phyloP scores from a whole-genome alignment of 2,888 invertebrate species.

The Oscheius sp. region DNA sequence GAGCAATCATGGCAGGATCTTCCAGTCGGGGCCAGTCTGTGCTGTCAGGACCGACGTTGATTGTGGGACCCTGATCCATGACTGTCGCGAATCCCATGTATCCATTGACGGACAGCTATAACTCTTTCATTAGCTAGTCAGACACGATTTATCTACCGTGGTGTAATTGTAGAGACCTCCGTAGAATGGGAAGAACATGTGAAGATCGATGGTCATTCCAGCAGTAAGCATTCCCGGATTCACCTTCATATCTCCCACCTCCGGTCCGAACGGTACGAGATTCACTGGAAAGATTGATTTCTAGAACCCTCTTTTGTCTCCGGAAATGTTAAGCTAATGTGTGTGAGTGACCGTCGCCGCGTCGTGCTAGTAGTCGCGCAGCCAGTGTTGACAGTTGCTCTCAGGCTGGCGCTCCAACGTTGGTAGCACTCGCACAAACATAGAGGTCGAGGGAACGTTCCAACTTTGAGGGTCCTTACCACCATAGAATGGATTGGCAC shows the following conservation, averaged over 20 bases:
- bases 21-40: conserved; percentile 71
- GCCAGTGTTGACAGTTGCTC: conserved; percentile 38
- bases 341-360: conserved; percentile 16
- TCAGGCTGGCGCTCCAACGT: conserved; percentile 31
- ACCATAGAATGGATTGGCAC: conserved; percentile 69
- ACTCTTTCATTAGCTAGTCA: neutral
- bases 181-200: conserved; percentile 72
- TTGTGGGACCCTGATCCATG: conserved; percentile 72
- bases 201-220: conserved; percentile 70
- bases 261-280: conserved; percentile 70
- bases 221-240: conserved; percentile 70
- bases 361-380: conserved; percentile 29
- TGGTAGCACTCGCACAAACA: conserved; percentile 39
- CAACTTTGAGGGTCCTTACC: conserved; percentile 44
- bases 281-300: conserved; percentile 54
- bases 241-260: conserved; percentile 69
- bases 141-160: conserved; percentile 49
- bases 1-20: conserved; percentile 73
- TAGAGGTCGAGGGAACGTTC: neutral
- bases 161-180: conserved; percentile 73
- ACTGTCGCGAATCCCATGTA: conserved; percentile 73
- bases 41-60: conserved; percentile 71
- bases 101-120: conserved; percentile 70
- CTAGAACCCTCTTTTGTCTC: conserved; percentile 7
- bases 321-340: conserved; percentile 31